Percentiles rank a stretch among this genome's conserved stretches.
phyloP scores from a whole-genome alignment of 2,113 vertebrate species.

The Geococcyx californianus region DNA sequence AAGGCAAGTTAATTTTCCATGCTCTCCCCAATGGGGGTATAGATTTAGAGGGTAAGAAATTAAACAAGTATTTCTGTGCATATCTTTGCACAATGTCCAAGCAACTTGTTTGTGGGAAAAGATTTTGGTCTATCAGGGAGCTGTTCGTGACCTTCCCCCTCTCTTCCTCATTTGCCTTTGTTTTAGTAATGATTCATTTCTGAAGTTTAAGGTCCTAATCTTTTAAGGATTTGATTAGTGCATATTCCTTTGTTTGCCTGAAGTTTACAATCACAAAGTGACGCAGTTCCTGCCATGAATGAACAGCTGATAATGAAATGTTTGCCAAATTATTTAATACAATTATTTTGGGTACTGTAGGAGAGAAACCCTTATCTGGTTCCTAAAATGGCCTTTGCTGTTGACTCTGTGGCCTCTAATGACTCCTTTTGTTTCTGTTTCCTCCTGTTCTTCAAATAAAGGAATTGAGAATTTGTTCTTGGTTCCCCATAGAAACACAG shows the following conservation, averaged over 20 bases:
- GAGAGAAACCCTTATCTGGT: background rate
- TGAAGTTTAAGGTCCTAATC: constrained; percentile 13
- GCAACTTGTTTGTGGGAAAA: constrained; percentile 24
- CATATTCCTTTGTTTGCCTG: constrained; percentile 21
- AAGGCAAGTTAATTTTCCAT: background rate
- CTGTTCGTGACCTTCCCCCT: background rate
- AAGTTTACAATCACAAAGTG: constrained; percentile 1
- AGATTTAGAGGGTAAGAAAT: background rate
- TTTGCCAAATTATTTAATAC: background rate
- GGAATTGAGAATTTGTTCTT: background rate
- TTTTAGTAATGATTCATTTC: constrained; percentile 38
- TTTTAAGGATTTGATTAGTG: constrained; percentile 40
- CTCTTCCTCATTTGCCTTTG: constrained; percentile 39
- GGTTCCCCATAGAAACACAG: background rate
- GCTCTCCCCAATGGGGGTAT: background rate
- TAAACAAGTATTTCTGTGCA: background rate
- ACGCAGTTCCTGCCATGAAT: background rate
- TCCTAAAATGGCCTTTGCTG: background rate
- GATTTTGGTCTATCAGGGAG: background rate
- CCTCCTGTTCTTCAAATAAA: background rate
- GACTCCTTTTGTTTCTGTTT: background rate
- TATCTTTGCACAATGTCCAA: background rate
- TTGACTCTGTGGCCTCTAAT: background rate
- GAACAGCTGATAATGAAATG: constrained; percentile 1
- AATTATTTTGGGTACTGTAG: background rate